phyloP scores from a whole-genome alignment of 2,888 invertebrate species.

The Cartodere bifasciata region DNA sequence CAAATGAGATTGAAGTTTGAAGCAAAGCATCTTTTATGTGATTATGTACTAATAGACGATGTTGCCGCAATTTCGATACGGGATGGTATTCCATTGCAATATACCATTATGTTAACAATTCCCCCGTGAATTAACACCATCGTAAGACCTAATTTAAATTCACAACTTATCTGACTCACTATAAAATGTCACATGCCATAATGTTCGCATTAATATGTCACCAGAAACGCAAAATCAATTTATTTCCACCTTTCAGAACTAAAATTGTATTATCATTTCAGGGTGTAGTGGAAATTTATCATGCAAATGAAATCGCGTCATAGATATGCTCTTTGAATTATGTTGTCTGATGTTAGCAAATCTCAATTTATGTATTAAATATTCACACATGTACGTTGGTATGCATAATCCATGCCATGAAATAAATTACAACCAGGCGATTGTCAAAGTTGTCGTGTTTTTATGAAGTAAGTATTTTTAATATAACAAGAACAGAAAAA shows the following conservation, averaged over 20 bases:
- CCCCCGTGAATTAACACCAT: conserved; percentile 18
- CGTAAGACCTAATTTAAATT: conserved; percentile 19
- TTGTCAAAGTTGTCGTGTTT: too few species aligned
- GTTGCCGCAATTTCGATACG: conserved; percentile 31
- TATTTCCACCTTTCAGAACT: conserved; percentile 34
- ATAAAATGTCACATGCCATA: conserved; percentile 29
- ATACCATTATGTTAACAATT: conserved; percentile 26
- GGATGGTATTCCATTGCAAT: conserved; percentile 31
- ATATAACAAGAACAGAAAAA: too few species aligned
- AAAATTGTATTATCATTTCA: conserved; percentile 34
- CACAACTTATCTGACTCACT: conserved; percentile 22
- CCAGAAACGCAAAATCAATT: conserved; percentile 36
- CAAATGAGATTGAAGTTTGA: too few species aligned
- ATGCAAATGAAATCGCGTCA: conserved; percentile 34
- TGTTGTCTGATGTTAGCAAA: too few species aligned
- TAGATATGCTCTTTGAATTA: conserved; percentile 22
- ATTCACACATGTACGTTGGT: too few species aligned
- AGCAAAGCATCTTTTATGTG: too few species aligned
- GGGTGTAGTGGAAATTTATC: conserved; percentile 32
- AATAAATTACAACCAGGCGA: too few species aligned
- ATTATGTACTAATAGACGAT: too few species aligned
- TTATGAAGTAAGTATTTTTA: too few species aligned
- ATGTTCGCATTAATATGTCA: conserved; percentile 38
- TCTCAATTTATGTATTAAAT: too few species aligned
- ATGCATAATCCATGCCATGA: too few species aligned